These are phyloP conservation scores for Mesorhabditis belari DNA, from an alignment of 2,888 invertebrate genomes.

Conservation along the genomic window DNA sequence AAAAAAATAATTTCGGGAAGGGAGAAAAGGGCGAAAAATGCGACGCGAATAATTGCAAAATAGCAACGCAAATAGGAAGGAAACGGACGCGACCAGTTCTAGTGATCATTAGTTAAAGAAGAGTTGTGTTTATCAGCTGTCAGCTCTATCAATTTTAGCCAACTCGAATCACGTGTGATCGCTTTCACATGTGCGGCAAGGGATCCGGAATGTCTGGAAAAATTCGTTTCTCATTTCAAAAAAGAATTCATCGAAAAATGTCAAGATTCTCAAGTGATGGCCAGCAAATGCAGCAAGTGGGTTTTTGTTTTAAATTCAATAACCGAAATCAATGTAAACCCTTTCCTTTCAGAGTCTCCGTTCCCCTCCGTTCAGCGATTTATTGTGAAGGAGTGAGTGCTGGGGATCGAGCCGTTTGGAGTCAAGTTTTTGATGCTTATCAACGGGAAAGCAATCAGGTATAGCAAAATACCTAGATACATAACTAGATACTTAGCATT, in stretches of 20 bases:
- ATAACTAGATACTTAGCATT: not conserved
- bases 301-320: constrained; percentile 2
- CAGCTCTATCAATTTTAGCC: constrained; percentile 14
- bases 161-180: constrained; percentile 19
- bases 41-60: no score
- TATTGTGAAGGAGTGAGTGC: constrained; percentile 46
- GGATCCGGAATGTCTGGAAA: constrained; percentile 18
- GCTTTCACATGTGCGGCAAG: constrained; percentile 21
- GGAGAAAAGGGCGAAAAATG: no score
- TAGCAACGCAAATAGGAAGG: no score
- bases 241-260: constrained; percentile 23
- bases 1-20: no score
- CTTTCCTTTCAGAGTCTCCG: constrained; percentile 30
- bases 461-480: not conserved
- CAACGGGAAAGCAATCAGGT: constrained; percentile 13
- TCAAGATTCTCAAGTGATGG: constrained; percentile 8
- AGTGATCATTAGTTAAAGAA: no score
- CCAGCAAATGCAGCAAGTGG: constrained; percentile 26
- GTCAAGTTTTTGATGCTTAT: constrained; percentile 24
- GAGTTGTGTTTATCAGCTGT: no score
- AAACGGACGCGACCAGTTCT: no score
- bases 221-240: constrained; percentile 12
- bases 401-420: constrained; percentile 35
- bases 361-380: constrained; percentile 33
- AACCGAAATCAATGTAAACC: not conserved